Conservation (phyloP, 2,113 vertebrate species). For the Onychostoma macrolepis region DNA sequence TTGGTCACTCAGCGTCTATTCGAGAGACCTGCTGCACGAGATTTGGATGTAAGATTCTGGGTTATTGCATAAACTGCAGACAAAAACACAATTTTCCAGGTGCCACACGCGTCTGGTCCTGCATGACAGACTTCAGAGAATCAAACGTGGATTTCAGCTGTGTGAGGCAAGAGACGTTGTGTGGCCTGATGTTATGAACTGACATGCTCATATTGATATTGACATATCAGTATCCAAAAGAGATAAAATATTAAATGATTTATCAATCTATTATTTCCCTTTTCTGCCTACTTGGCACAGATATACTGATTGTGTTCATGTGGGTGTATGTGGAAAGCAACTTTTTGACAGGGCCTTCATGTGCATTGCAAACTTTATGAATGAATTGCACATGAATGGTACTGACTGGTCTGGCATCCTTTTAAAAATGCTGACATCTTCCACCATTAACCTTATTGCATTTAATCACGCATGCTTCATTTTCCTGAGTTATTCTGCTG, state of each 20-base stretch:
- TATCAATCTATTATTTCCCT: neutral
- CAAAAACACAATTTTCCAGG: neutral
- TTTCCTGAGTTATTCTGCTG: neutral
- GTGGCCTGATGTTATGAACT: slow-evolving; percentile 35
- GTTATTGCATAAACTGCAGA: neutral
- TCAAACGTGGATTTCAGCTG: neutral
- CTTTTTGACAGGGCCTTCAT: slow-evolving; percentile 5
- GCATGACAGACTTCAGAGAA: slow-evolving; percentile 1
- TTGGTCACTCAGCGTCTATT: neutral
- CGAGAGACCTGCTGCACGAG: neutral
- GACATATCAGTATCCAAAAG: neutral
- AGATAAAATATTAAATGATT: neutral
- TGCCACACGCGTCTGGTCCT: neutral
- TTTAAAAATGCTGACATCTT: neutral
- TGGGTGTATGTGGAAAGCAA: neutral
- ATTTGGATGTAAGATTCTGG: slow-evolving; percentile 19
- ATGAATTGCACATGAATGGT: slow-evolving; percentile 32
- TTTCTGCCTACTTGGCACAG: neutral
- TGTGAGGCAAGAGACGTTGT: slow-evolving; percentile 4
- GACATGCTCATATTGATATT: slow-evolving; percentile 8
- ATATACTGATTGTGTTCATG: neutral
- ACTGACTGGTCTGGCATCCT: neutral
- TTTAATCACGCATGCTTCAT: neutral
- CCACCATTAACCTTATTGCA: neutral
- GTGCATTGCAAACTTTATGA: slow-evolving; percentile 13